Base-by-base conservation (phyloP, 2,888 invertebrate genomes). In the Diplolepis rosae region DNA sequence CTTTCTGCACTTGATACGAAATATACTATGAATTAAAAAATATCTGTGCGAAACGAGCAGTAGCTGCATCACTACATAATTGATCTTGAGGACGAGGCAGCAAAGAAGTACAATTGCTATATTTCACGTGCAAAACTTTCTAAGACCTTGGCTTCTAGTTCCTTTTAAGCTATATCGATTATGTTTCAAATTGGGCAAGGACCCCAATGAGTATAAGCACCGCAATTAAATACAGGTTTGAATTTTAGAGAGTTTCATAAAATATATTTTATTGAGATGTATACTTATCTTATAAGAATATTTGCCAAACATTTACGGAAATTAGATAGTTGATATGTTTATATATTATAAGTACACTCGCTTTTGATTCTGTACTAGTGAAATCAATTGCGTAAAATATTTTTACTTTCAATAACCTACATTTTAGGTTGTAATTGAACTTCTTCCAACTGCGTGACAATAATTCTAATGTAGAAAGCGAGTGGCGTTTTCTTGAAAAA, bases 61-160 rank as follows among this genome's bases (percentile, higher is more conserved):
- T n/a, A n/a, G n/a, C 4, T 22, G 9, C 4, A 48, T 11, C 22
- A 7, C 48, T 48, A 11, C 1, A 11, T 2, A 11, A 22, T 22
- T 32, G 11, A 0, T 11, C 32, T 48, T 11, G 9, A 22, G 9
- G 2, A 0, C 9, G 18, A 22, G 22, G 11, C 48, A n/a, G n/a
- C 3, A 48, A 48, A 22, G 48, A 48, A 48, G 48, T 22, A 48
- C 18, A 11, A 11, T 48, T 1, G 48, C 48, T 11, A 1, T 11
- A 9, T 35, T 56, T 22, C 32, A 18, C 15, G 28, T 56, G 56
- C 56, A 56, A 56, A 30, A 61, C 56, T 61, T 35, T 61, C 35
- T 61, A 30, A 52, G 15, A 15, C 52, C 28, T 52, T 52, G n/a
- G 28, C 28, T 52, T 52, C 35, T 61, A 61, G 35, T 5, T 32